Evolutionary conservation across 1,140 invertebrate genomes (phyloP).

Genomic region (Bombus huntii): DNA sequence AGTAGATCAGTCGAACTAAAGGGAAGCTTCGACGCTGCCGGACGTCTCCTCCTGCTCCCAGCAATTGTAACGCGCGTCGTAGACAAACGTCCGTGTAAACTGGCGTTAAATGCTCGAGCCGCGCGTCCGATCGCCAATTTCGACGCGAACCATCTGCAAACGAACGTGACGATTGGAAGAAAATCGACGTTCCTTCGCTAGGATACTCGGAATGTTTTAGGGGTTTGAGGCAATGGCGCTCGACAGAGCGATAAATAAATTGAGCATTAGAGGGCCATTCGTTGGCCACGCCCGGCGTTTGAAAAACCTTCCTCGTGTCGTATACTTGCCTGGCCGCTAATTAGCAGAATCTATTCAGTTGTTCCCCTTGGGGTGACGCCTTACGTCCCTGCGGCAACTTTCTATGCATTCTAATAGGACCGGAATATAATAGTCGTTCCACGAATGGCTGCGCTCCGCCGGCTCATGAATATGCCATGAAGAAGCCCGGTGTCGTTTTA

Average conservation of each 20-base stretch:
- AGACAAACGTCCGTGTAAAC: not conserved
- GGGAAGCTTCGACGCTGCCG: not conserved
- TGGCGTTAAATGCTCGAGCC: no score
- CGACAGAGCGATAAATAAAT: not conserved
- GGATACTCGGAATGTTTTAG: no score
- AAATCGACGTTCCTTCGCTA: not conserved
- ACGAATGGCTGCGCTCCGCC: conserved; percentile 6
- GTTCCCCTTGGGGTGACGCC: conserved; percentile 48
- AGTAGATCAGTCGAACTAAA: conserved; percentile 66
- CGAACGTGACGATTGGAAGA: accelerated
- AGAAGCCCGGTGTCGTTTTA: not conserved
- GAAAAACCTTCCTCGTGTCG: conserved; percentile 55
- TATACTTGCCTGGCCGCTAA: conserved; percentile 70
- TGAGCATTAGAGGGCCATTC: conserved; percentile 3
- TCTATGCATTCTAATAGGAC: conserved; percentile 61
- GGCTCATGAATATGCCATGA: conserved; percentile 46
- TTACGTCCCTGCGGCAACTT: conserved; percentile 34
- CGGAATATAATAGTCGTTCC: conserved; percentile 51
- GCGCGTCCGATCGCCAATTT: no score
- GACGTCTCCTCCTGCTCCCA: not conserved
- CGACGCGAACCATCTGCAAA: not conserved
- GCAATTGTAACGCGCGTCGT: not conserved
- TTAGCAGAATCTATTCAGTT: conserved; percentile 72
- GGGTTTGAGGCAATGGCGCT: no score
- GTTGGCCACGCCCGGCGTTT: conserved; percentile 35